Evolutionary conservation across 35 echinoderm and acorn worm species (phyloP), one percentile per base, ranked within the genome.

Genomic region (Acanthaster planci): DNA sequence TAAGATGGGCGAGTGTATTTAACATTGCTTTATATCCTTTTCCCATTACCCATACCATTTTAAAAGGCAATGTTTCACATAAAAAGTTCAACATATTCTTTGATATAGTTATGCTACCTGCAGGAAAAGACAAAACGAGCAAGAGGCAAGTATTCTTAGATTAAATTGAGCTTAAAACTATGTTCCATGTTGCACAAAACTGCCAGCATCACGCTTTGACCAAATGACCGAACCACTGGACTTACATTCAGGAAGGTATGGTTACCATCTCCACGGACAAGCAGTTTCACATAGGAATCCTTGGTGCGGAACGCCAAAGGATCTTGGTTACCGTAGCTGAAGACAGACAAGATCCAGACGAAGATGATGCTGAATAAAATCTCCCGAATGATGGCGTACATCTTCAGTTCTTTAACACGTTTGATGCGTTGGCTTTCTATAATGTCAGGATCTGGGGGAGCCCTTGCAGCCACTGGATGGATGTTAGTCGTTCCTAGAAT

Each of bases 301-400:
- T 90, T 93, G 72, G 86, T 86, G 15, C 60, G 51, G 75, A 89
- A 97, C 6, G 91, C 57, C 16, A 29, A 89, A 10, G 75, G 76
- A 72, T 97, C 91, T 27, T 77, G 39, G 44, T 89, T 90, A 15
- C 91, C 95, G 59, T 99, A 99, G 44, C 96, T 91, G 67, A 99
- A 86, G 9, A 92, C 64, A 47, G 93, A 86, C 35, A 99, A 51
- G 0, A 90, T 50, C 67, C 77, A 85, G 14, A 99, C 26, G 64
- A 91, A 99, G 40, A 99, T 52, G 55, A 94, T 78, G 78, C 91
- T 91, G 82, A 99, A 92, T 21, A 94, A 60, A 58, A 99, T 99
- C 80, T 99, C 96, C 35, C 92, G 78, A 40, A 99, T 60, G 17
- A 99, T 85, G 5, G 91, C 80, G 39, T 88, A 94, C 88, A 94